Evolutionary conservation across 2,797 vertebrate species (phyloP).

Genomic region (Falco cherrug): DNA sequence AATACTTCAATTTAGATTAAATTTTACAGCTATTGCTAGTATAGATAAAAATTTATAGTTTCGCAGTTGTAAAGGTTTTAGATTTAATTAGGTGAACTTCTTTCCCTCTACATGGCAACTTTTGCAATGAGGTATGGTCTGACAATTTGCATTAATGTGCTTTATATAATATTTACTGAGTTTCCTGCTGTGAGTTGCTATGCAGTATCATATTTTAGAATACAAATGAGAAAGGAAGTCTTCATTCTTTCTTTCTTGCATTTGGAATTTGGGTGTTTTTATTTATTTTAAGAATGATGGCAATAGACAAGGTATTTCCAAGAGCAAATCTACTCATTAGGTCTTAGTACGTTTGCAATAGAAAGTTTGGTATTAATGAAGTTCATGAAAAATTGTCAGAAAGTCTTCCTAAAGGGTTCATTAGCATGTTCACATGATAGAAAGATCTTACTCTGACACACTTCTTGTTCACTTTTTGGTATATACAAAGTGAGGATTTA

Average conservation of each 20-base stretch:
- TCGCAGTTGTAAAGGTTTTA: slow-evolving; percentile 72
- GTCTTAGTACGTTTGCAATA: background rate
- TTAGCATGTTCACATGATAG: background rate
- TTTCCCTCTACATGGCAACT: slow-evolving; percentile 64
- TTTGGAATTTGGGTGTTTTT: slow-evolving; percentile 17
- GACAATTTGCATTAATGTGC: slow-evolving; percentile 64
- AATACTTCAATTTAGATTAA: slow-evolving; percentile 72
- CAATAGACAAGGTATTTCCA: background rate
- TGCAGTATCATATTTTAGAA: slow-evolving; percentile 37
- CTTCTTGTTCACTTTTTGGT: background rate
- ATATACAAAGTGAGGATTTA: background rate
- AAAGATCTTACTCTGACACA: background rate
- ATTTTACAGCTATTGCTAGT: slow-evolving; percentile 63
- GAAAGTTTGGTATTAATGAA: background rate
- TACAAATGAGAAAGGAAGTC: slow-evolving; percentile 14
- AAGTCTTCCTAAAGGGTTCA: background rate
- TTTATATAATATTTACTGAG: slow-evolving; percentile 66
- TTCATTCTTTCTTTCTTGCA: background rate
- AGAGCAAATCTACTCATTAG: background rate
- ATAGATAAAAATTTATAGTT: slow-evolving; percentile 73
- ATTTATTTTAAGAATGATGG: background rate
- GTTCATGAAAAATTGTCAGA: background rate
- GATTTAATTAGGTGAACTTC: slow-evolving; percentile 75
- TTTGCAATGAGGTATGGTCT: slow-evolving; percentile 51
- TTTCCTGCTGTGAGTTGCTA: slow-evolving; percentile 55